A percentile compares a stretch with the other conserved stretches of the same genome.
Evolutionary conservation across 2,888 invertebrate genomes (phyloP).

Genomic region (Scotopteryx bipunctaria): DNA sequence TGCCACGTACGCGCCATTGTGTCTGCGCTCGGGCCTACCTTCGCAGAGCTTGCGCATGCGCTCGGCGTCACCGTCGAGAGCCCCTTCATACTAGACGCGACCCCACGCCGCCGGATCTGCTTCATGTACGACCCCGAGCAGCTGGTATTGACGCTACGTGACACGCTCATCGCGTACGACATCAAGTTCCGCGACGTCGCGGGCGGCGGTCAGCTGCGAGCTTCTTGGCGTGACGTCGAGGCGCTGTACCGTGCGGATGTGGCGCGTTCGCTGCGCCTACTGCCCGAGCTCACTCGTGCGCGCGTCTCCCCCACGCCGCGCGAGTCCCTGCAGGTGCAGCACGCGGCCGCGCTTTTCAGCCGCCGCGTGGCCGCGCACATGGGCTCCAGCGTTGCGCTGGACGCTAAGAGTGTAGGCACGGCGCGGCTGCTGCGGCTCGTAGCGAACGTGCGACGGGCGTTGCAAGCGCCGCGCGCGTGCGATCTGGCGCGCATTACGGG

Average conservation of each 20-base stretch:
- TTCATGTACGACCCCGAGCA: slow-evolving; percentile 31
- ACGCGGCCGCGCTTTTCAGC: slow-evolving; percentile 10
- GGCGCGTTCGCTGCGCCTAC: slow-evolving; percentile 9
- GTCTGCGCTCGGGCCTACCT: slow-evolving; percentile 21
- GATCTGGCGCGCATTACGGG: not conserved
- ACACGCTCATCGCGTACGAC: slow-evolving; percentile 23
- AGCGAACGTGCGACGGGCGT: slow-evolving; percentile 6
- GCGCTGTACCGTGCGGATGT: slow-evolving; percentile 9
- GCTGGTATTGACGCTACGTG: slow-evolving; percentile 20
- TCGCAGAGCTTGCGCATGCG: slow-evolving; percentile 14
- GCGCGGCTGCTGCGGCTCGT: slow-evolving; percentile 16
- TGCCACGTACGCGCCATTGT: slow-evolving; percentile 15
- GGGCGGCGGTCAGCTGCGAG: slow-evolving; percentile 12
- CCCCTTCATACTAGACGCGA: slow-evolving; percentile 5
- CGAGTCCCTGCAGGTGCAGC: slow-evolving; percentile 4
- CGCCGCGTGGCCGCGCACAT: slow-evolving; percentile 19
- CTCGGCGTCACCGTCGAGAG: slow-evolving; percentile 13
- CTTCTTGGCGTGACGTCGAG: slow-evolving; percentile 18
- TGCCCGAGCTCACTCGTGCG: slow-evolving; percentile 16
- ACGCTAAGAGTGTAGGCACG: slow-evolving; percentile 12
- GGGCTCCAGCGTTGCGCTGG: slow-evolving; percentile 5
- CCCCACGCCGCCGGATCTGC: slow-evolving; percentile 10
- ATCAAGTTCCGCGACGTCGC: slow-evolving; percentile 9
- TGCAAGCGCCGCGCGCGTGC: slow-evolving; percentile 9
- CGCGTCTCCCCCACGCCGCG: slow-evolving; percentile 12